Evolutionary conservation across 1,140 invertebrate species (phyloP).

Genomic region (Brevipalpus yothersi): DNA sequence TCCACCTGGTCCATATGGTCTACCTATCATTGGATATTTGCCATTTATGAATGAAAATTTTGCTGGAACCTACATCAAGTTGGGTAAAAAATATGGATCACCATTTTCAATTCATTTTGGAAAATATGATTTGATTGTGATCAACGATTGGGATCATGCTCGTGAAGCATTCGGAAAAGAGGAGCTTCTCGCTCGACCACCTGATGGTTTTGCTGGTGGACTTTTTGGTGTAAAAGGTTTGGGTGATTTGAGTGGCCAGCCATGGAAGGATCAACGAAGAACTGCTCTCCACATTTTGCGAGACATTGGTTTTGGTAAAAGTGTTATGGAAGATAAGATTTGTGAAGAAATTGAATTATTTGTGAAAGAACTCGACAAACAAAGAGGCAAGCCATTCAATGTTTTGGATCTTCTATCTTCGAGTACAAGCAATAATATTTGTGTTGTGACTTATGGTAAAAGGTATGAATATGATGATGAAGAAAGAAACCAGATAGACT

Average conservation of each 20-base stretch:
- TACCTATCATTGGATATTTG: not conserved
- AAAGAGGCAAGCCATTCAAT: not conserved
- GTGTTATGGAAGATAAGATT: conserved; percentile 40
- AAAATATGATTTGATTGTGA: not conserved
- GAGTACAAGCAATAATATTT: not conserved
- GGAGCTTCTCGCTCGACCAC: not conserved
- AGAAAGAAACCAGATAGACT: not conserved
- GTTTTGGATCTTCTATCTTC: not conserved
- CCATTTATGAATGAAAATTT: not conserved
- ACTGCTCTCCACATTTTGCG: conserved; percentile 43
- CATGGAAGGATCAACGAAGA: conserved; percentile 44
- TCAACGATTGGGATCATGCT: not conserved
- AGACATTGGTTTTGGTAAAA: conserved; percentile 44
- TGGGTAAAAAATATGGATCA: not conserved
- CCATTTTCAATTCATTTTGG: conserved; percentile 18
- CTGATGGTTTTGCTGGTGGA: not conserved
- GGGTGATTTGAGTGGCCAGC: conserved; percentile 22
- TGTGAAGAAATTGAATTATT: conserved; percentile 26
- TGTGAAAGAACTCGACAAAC: not conserved
- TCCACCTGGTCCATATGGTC: not conserved
- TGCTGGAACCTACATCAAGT: not conserved
- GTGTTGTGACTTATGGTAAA: not conserved
- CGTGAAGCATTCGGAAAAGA: not conserved
- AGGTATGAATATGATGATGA: not conserved
- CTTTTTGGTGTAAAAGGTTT: not conserved